Percentiles rank a stretch among this genome's conserved stretches.
Evolutionary conservation across 2,113 vertebrate species (phyloP).

Genomic region (Fregata magnificens): DNA sequence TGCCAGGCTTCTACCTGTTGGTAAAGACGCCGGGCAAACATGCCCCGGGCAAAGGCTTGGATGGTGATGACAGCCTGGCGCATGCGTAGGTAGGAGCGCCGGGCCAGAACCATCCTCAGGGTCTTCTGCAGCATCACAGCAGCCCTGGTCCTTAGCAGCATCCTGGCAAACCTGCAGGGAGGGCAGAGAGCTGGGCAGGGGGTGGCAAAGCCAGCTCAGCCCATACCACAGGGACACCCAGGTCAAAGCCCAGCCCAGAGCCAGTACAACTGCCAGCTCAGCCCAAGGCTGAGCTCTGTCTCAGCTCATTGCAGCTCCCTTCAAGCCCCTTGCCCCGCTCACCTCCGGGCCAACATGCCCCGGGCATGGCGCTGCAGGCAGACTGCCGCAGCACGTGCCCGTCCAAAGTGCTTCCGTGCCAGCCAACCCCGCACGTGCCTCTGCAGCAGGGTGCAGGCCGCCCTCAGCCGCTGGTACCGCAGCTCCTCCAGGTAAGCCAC

Average conservation of each 20-base stretch:
- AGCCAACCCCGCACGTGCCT: constrained; percentile 76
- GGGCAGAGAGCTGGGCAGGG: too few relatives aligned
- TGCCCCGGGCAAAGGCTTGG: constrained; percentile 76
- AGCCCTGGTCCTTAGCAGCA: constrained; percentile 65
- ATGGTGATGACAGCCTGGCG: constrained; percentile 68
- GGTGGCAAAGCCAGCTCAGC: background rate
- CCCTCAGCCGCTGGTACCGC: constrained; percentile 56
- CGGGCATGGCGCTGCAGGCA: constrained; percentile 62
- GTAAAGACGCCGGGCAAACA: constrained; percentile 48
- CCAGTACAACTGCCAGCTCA: background rate
- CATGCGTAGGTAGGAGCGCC: constrained; percentile 46
- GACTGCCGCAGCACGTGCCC: background rate
- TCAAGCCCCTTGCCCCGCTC: fast-evolving
- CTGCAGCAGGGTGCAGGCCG: constrained; percentile 73
- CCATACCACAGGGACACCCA: background rate
- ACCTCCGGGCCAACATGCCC: background rate
- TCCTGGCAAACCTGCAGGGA: constrained; percentile 38
- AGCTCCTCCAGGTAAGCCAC: constrained; percentile 78
- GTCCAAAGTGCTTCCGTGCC: constrained; percentile 27
- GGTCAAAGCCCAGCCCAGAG: background rate
- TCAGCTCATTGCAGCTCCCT: background rate
- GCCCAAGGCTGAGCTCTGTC: background rate
- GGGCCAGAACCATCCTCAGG: constrained; percentile 68
- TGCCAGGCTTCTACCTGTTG: constrained; percentile 35
- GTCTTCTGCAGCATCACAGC: constrained; percentile 75